Evolutionary conservation across 2,888 invertebrate species (phyloP).

Genomic region (Sipha maydis): DNA sequence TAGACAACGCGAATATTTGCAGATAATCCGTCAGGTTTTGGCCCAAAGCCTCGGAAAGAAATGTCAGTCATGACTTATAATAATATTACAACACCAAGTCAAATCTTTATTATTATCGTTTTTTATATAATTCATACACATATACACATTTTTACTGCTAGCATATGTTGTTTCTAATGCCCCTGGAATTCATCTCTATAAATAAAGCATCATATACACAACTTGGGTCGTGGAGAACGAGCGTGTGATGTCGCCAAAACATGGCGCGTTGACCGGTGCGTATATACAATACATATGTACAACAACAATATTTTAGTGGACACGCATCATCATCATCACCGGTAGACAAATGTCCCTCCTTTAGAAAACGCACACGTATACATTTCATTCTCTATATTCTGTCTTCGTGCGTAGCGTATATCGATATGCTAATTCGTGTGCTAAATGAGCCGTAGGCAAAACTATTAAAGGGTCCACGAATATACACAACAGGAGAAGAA

Average conservation of each 20-base stretch:
- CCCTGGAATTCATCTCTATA: slow-evolving; percentile 47
- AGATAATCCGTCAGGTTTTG: slow-evolving; percentile 58
- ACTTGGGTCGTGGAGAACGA: slow-evolving; percentile 9
- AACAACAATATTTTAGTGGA: slow-evolving; percentile 36
- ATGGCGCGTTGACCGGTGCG: slow-evolving; percentile 19
- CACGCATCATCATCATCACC: slow-evolving; percentile 4
- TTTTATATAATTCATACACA: slow-evolving; percentile 5
- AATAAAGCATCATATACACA: slow-evolving; percentile 40
- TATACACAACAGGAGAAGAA: background rate
- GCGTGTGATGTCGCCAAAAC: slow-evolving; percentile 43
- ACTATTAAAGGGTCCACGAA: slow-evolving; percentile 35
- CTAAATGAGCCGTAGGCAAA: slow-evolving; percentile 60
- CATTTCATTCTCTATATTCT: slow-evolving; percentile 12
- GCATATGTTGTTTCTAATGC: slow-evolving; percentile 41
- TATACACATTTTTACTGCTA: slow-evolving; percentile 10
- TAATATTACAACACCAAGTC: slow-evolving; percentile 25
- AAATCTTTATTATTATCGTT: slow-evolving; percentile 29
- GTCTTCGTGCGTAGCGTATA: background rate
- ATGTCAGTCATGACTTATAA: slow-evolving; percentile 37
- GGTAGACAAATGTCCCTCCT: slow-evolving; percentile 11
- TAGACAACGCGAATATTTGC: slow-evolving; percentile 57
- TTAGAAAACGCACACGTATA: background rate
- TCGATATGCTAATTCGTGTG: slow-evolving; percentile 49
- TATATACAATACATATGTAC: slow-evolving; percentile 8
- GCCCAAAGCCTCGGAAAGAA: slow-evolving; percentile 44